Evolutionary conservation across 2,888 invertebrate species (phyloP), one percentile per base, ranked within the genome.

Genomic region (Drosophila affinis): DNA sequence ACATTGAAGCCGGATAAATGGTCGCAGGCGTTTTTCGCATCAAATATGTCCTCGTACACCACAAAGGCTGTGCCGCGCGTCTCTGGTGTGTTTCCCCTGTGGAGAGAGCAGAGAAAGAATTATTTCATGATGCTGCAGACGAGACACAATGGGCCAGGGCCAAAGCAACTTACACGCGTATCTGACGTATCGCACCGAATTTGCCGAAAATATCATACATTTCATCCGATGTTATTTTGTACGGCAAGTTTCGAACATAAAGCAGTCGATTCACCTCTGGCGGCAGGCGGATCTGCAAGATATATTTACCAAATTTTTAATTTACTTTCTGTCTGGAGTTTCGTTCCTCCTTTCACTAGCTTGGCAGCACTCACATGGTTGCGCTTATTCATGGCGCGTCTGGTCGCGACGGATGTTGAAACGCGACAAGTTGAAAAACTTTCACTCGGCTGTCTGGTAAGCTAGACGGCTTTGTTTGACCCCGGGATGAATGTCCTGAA

Each of bases 171-270:
- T 94, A 98, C 98, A 99, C 97, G 93, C 99, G 94, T 72, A 99
- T 99, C 93, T 99, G 99, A 84, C 99, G 93, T 78, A 99, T 99
- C 3, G 99, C 99, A 84, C 99, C 99, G 93, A 99, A 99, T 93
- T 99, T 99, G 18, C 99, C 99, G 94, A 99, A 99, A 76, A 99
- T 99, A 93, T 99, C 99, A 91, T 99, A 99, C 99, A 99, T 99
- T 95, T 99, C 99, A 93, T 99, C 99, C 7, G 97, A 98, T 56
- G 99, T 99, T 82, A 99, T 99, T 94, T 99, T 99, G 90, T 99
- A 99, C 0, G 99, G 99, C 71, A 99, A 93, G 93, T 99, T 99
- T 89, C 99, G 94, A 10, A 99, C 96, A 91, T 99, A 99, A 4
- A 99, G 93, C 68, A 99, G 97, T 90, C 99, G 94, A 91, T 99